Evolutionary conservation across 2,113 vertebrate species (phyloP), one percentile per base, ranked within the genome.

Genomic region (Seriola aureovittata): DNA sequence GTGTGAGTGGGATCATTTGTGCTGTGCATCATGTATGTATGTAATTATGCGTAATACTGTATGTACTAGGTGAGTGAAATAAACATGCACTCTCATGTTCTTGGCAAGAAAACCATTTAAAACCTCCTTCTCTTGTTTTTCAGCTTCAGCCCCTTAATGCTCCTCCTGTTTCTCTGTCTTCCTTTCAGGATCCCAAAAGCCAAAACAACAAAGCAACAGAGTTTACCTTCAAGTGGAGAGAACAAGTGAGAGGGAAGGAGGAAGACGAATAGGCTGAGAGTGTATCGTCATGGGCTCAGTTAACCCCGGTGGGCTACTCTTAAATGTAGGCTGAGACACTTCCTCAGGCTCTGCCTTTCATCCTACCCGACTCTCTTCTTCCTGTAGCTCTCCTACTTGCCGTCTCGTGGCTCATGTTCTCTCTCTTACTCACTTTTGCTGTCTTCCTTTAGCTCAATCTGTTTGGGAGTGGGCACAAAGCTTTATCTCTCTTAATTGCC

Each of bases 281-380:
- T 67, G 21, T 83, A 83, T 62, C 42, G 19, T 85, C 78, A 46
- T 10, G 64, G 86, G 74, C 69, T 66, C 62, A 10, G 72, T 89
- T 91, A 92, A 93, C 85, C 87, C 77, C 50, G 1, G 84, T 77
- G 80, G 77, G 78, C 71, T 79, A 14, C 78, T 88, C 84, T 82
- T 89, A 87, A 92, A 90, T 85, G 86, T 88, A 90, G 92, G 84
- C 86, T 88, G 77, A 91, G 89, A 85, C 89, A 63, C 85, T 42
- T 86, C 84, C 80, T 88, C 78, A 54, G 85, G 86, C 89, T 80
- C 48, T 82, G 68, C 78, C 85, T 93, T 90, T 93, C 68, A 89
- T 88, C 72, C 68, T 34, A 69, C 17, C 81, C 66, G 16, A 34
- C 86, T 88, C 74, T 67, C 38, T n/a, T 74, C 77, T 82, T 82